phyloP scores from a whole-genome alignment of 2,113 vertebrate species.

The Azemiops feae region DNA sequence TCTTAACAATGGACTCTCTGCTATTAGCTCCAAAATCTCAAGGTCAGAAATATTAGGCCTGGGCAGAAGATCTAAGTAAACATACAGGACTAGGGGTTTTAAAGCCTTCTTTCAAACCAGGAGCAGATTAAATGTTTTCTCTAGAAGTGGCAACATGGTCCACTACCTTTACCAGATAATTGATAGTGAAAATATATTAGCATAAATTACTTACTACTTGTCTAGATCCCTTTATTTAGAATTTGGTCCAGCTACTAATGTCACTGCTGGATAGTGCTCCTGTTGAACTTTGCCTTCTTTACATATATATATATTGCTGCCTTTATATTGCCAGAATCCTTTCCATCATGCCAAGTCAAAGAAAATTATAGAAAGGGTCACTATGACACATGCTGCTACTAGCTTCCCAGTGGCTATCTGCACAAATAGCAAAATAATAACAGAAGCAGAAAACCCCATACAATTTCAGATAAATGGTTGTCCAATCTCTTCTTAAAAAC shows the following conservation, averaged over 20 bases:
- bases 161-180: too few species aligned
- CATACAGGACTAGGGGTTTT: background rate
- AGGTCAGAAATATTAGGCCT: background rate
- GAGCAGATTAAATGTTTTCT: background rate
- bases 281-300: background rate
- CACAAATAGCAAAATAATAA: too few species aligned
- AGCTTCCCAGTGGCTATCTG: background rate
- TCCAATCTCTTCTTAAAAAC: too few species aligned
- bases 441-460: too few species aligned
- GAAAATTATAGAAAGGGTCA: background rate
- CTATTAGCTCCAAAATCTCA: background rate
- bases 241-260: background rate
- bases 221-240: background rate
- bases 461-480: too few species aligned
- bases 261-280: background rate
- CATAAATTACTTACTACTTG: too few species aligned
- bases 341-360: background rate
- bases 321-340: background rate
- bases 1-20: too few species aligned
- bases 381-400: background rate
- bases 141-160: background rate
- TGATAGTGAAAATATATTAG: background rate
- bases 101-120: background rate
- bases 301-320: background rate
- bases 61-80: background rate